A percentile compares a stretch with the other conserved stretches of the same genome.
Conservation (phyloP, 2,797 vertebrate species). For the Enteromius unitaeniatus region DNA sequence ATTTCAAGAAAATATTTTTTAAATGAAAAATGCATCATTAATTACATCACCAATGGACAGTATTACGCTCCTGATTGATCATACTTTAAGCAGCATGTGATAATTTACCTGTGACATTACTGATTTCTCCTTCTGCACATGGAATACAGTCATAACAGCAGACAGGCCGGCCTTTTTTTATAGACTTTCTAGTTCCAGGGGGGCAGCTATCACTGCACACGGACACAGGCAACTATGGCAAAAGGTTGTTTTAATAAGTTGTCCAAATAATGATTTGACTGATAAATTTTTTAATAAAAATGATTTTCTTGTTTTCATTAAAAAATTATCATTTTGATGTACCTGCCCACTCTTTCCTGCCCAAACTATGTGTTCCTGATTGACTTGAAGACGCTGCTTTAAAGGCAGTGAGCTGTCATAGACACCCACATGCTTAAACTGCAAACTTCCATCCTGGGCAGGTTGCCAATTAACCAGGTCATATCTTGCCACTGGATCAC, state of each 20-base stretch:
- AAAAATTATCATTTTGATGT: neutral
- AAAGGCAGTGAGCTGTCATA: conserved; percentile 72
- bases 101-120: no score
- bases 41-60: no score
- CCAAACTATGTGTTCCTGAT: conserved; percentile 70
- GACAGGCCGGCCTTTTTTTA: no score
- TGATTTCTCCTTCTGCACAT: no score
- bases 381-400: conserved; percentile 67
- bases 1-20: no score
- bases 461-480: conserved; percentile 78
- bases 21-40: no score
- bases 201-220: no score
- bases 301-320: no score
- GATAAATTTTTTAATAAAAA: neutral
- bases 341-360: conserved; percentile 64
- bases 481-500: conserved; percentile 73
- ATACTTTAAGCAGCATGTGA: no score
- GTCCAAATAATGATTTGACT: neutral
- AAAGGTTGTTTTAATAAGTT: neutral
- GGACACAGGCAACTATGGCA: neutral
- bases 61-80: no score
- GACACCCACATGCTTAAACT: conserved; percentile 74
- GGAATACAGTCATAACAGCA: no score
- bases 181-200: no score
- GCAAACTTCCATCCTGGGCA: conserved; percentile 60